Evolutionary conservation across 2,797 vertebrate species (phyloP).

Genomic region (Pempheris klunzingeri): DNA sequence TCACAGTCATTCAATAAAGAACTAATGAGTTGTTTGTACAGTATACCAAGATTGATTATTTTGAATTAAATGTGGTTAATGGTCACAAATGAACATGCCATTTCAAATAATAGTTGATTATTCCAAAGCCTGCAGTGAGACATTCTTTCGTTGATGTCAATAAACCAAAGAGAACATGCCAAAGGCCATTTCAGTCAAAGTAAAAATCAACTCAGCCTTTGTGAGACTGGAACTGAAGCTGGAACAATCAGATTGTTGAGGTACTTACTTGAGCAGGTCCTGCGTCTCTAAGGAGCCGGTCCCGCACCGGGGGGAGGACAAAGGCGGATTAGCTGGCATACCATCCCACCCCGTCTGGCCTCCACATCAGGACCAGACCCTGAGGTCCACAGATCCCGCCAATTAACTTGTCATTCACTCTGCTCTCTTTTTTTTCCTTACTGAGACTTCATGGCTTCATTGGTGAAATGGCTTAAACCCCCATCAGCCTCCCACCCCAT

Average conservation of each 20-base stretch:
- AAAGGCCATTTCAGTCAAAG: slow-evolving; percentile 55
- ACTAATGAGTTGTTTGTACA: slow-evolving; percentile 46
- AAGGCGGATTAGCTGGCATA: slow-evolving; percentile 85
- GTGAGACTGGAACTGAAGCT: slow-evolving; percentile 55
- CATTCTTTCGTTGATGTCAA: slow-evolving; percentile 54
- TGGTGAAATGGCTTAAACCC: slow-evolving; percentile 74
- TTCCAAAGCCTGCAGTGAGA: slow-evolving; percentile 24
- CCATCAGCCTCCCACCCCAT: slow-evolving; percentile 27
- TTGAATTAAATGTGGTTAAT: slow-evolving; percentile 36
- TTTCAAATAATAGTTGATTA: slow-evolving; percentile 53
- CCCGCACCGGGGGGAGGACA: slow-evolving; percentile 64
- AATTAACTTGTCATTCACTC: slow-evolving; percentile 88
- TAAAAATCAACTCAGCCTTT: slow-evolving; percentile 54
- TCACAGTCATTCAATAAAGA: slow-evolving; percentile 29
- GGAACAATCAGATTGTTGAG: slow-evolving; percentile 75
- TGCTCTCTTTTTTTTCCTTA: slow-evolving; percentile 61
- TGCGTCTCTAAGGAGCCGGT: slow-evolving; percentile 71
- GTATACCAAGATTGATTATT: slow-evolving; percentile 25
- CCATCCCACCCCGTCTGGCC: slow-evolving; percentile 77
- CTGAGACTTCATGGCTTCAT: slow-evolving; percentile 80
- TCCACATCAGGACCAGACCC: slow-evolving; percentile 81
- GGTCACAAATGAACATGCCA: slow-evolving; percentile 47
- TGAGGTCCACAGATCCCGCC: slow-evolving; percentile 79
- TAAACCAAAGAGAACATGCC: slow-evolving; percentile 47
- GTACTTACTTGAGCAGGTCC: slow-evolving; percentile 69